These are phyloP conservation scores for Raja brachyura DNA, from an alignment of 2,113 vertebrate genomes.

Conservation along the genomic window DNA sequence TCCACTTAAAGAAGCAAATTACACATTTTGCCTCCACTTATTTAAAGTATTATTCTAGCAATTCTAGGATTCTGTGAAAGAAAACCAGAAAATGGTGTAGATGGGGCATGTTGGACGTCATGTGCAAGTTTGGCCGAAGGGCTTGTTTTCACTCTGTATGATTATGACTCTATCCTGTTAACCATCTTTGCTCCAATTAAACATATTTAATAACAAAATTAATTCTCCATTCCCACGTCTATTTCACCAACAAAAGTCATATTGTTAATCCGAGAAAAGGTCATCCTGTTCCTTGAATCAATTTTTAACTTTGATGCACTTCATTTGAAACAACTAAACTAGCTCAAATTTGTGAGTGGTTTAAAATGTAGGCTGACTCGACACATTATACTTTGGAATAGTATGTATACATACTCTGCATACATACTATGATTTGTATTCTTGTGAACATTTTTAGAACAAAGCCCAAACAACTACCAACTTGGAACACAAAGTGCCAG, in stretches of 20 bases:
- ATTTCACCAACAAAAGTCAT: neutral
- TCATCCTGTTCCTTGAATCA: neutral
- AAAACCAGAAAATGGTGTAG: no score
- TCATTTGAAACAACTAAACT: neutral
- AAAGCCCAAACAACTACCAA: neutral
- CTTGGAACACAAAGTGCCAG: no score
- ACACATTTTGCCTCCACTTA: neutral
- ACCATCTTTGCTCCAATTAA: neutral
- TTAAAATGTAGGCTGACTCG: neutral
- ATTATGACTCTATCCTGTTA: neutral
- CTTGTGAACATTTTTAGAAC: neutral
- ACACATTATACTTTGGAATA: neutral
- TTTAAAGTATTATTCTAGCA: neutral
- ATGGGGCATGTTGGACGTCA: no score
- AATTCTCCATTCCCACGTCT: neutral
- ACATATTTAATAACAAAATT: neutral
- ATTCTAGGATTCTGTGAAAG: no score
- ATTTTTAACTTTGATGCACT: neutral
- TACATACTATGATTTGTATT: no score
- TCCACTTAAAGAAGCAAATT: neutral
- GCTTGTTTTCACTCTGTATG: no score
- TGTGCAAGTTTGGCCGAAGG: no score
- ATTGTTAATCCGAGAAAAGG: neutral
- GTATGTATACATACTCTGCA: neutral
- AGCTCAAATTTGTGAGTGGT: neutral